A percentile compares a stretch with the other conserved stretches of the same genome.
Evolutionary conservation across 2,113 vertebrate genomes (phyloP).

Genomic region (Petrocephalus zakoni): DNA sequence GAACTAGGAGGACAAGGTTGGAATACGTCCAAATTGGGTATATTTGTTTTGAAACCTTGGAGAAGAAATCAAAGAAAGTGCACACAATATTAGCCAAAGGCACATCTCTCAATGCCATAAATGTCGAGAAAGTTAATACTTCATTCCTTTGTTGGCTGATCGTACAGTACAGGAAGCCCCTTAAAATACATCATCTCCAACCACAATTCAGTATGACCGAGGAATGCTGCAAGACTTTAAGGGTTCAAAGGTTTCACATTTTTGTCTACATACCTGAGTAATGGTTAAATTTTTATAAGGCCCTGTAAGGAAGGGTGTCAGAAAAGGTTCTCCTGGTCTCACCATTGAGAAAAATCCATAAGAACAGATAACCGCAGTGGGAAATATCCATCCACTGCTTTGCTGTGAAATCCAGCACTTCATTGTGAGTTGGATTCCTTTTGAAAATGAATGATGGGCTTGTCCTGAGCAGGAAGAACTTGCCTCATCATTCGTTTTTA

Average conservation of each 20-base stretch:
- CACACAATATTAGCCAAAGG: neutral
- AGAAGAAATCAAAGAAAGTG: neutral
- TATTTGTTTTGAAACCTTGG: constrained; percentile 70
- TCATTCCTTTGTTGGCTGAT: neutral
- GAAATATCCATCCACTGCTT: constrained; percentile 59
- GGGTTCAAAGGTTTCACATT: neutral
- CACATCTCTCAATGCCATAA: neutral
- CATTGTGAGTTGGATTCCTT: constrained; percentile 34
- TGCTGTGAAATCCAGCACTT: constrained; percentile 37
- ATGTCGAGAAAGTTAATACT: neutral
- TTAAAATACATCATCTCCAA: neutral
- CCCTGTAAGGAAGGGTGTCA: constrained; percentile 65
- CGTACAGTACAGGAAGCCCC: neutral
- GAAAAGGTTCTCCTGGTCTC: constrained; percentile 70
- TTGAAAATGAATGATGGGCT: neutral
- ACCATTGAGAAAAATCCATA: constrained; percentile 74
- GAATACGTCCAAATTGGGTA: constrained; percentile 77
- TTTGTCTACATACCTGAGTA: constrained; percentile 53
- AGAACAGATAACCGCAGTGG: constrained; percentile 64
- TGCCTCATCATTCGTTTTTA: constrained; percentile 40
- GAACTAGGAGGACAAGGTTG: constrained; percentile 66
- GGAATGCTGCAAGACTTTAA: neutral
- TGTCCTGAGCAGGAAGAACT: constrained; percentile 24
- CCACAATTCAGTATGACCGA: neutral
- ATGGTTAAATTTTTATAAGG: constrained; percentile 63